A percentile compares a stretch with the other conserved stretches of the same genome.
Evolutionary conservation across 2,797 vertebrate genomes (phyloP).

Genomic region (Myoxocephalus aenaeus): DNA sequence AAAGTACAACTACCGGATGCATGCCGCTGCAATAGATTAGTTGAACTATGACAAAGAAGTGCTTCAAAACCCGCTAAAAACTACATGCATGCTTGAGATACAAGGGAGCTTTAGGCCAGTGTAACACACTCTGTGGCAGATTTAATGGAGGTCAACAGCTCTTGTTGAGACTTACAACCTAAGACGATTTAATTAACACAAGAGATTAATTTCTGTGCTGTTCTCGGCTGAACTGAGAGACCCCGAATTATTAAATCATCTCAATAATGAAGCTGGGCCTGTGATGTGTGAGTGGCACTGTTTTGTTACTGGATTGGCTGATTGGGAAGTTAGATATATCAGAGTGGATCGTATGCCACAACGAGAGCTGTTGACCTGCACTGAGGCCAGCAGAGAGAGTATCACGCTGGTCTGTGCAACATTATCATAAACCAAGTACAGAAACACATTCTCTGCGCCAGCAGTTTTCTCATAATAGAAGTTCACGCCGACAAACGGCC

Average conservation of each 20-base stretch:
- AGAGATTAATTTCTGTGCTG: constrained; percentile 28
- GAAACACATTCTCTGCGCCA: background rate
- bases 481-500: background rate
- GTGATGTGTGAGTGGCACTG: background rate
- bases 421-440: background rate
- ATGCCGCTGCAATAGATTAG: background rate
- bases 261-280: constrained; percentile 15
- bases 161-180: constrained; percentile 25
- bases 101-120: constrained; percentile 8
- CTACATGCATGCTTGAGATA: constrained; percentile 17
- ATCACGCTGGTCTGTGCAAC: background rate
- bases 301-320: constrained; percentile 3
- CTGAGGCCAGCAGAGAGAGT: constrained; percentile 17
- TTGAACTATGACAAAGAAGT: constrained; percentile 25
- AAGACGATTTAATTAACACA: constrained; percentile 40
- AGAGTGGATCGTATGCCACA: background rate
- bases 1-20: constrained; percentile 27
- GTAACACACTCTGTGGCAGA: constrained; percentile 15
- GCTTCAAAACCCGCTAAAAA: constrained; percentile 36
- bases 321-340: background rate
- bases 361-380: constrained; percentile 26
- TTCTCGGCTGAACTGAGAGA: constrained; percentile 20
- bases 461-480: background rate
- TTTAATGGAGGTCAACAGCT: constrained; percentile 46
- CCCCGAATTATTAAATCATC: constrained; percentile 9